A percentile compares a stretch with the other conserved stretches of the same genome.
Conservation (phyloP, 92 coral and sea anemone genomes). For the Diadumene lineata region DNA sequence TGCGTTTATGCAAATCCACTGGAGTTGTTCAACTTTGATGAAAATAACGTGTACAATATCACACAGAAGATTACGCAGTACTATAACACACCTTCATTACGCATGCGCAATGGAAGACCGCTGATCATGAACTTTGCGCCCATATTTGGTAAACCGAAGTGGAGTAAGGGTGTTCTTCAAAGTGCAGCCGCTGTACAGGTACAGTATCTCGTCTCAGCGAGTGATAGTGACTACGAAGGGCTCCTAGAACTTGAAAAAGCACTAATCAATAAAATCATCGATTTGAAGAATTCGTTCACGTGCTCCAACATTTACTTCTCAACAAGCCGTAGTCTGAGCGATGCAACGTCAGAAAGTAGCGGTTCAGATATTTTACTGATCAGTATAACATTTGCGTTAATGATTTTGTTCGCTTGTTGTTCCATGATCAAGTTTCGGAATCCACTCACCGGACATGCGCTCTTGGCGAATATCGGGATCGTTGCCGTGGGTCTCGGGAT, state of each 20-base stretch:
- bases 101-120: conserved; percentile 63
- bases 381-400: conserved; percentile 55
- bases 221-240: conserved; percentile 21
- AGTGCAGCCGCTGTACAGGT: conserved; percentile 46
- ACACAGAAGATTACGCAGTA: conserved; percentile 8
- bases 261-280: conserved; percentile 20
- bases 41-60: conserved; percentile 28
- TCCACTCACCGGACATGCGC: conserved; percentile 62
- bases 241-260: conserved; percentile 48
- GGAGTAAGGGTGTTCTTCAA: conserved; percentile 7
- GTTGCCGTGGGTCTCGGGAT: conserved; percentile 74
- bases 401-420: conserved; percentile 63
- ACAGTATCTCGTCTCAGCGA: conserved; percentile 30
- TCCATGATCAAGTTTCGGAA: conserved; percentile 61
- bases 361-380: conserved; percentile 55
- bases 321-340: conserved; percentile 68
- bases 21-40: conserved; percentile 53
- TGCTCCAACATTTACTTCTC: conserved; percentile 48
- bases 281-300: conserved; percentile 26
- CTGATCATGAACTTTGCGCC: conserved; percentile 38
- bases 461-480: conserved; percentile 60
- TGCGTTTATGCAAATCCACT: conserved; percentile 57
- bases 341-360: conserved; percentile 69
- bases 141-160: conserved; percentile 35
- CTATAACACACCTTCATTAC: conserved; percentile 3